A percentile compares a stretch with the other conserved stretches of the same genome.
phyloP scores from a whole-genome alignment of 2,113 vertebrate genomes.

The Apistogramma diplotaenia region DNA sequence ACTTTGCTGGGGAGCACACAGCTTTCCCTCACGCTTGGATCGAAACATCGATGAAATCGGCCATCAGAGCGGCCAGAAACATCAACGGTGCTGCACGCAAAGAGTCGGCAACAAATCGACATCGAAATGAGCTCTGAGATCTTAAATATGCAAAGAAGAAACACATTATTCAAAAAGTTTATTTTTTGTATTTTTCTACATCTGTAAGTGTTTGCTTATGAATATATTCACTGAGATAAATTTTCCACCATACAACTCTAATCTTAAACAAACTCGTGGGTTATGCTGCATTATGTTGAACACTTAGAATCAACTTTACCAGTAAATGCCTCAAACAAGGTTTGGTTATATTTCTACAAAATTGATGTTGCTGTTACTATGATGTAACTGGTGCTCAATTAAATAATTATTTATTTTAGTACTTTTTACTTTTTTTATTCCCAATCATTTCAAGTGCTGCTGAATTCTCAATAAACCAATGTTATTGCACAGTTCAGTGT shows the following conservation, averaged over 20 bases:
- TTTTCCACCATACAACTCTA: neutral
- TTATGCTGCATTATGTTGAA: neutral
- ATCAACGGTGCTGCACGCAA: constrained; percentile 54
- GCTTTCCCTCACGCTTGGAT: constrained; percentile 80
- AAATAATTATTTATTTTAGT: no score
- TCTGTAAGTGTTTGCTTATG: neutral
- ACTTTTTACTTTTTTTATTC: no score
- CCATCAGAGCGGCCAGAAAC: constrained; percentile 65
- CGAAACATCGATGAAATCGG: constrained; percentile 80
- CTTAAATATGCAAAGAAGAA: neutral
- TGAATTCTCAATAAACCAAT: neutral
- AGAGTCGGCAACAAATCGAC: neutral
- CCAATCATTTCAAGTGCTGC: neutral
- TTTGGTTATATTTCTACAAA: no score
- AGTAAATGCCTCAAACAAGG: no score
- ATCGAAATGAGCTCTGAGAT: neutral
- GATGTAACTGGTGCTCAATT: no score
- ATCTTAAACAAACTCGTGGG: neutral
- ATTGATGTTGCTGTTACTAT: no score
- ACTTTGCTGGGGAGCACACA: constrained; percentile 80
- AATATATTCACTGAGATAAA: neutral
- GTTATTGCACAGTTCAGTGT: neutral
- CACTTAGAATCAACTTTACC: no score
- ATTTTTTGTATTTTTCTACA: no score
- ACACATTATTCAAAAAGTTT: no score